Evolutionary conservation across 2,888 invertebrate species (phyloP).

Genomic region (Dinocampus coccinellae): DNA sequence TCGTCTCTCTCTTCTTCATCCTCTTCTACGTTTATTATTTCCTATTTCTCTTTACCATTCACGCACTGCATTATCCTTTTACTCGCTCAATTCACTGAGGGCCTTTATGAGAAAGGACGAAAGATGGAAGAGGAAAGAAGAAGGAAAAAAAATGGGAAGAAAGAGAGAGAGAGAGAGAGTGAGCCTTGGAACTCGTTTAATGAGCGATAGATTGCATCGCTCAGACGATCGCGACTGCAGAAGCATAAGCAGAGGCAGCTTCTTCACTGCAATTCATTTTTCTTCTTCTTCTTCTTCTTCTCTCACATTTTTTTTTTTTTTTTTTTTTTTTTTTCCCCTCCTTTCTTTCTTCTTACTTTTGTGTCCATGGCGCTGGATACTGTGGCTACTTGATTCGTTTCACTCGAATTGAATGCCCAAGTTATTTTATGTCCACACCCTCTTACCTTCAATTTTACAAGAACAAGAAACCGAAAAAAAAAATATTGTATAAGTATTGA

Average conservation of each 20-base stretch:
- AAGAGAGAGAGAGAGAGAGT: not conserved
- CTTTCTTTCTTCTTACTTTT: not conserved
- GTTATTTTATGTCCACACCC: conserved; percentile 11
- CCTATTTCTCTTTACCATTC: not conserved
- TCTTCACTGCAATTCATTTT: conserved; percentile 11
- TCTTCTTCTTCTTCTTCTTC: not conserved
- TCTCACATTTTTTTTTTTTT: not conserved
- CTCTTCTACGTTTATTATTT: not conserved
- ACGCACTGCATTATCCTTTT: not conserved
- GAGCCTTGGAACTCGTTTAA: conserved; percentile 60
- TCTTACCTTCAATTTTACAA: not conserved
- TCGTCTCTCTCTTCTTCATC: conserved; percentile 1
- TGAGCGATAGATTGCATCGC: conserved; percentile 61
- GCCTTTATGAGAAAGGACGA: conserved; percentile 10
- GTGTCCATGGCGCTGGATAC: not conserved
- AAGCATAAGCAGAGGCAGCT: conserved; percentile 19
- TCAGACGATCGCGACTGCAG: conserved; percentile 44
- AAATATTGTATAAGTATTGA: too few relatives aligned
- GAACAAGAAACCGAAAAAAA: not conserved
- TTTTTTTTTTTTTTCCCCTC: not conserved
- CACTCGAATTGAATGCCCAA: conserved; percentile 16
- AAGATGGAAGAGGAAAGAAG: not conserved
- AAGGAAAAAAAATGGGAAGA: not conserved
- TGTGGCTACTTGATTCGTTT: conserved; percentile 17
- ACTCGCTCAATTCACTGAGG: conserved; percentile 34